Percentiles rank a stretch among this genome's conserved stretches.
phyloP scores from a whole-genome alignment of 1,140 invertebrate genomes.

The Bombus terrestris region DNA sequence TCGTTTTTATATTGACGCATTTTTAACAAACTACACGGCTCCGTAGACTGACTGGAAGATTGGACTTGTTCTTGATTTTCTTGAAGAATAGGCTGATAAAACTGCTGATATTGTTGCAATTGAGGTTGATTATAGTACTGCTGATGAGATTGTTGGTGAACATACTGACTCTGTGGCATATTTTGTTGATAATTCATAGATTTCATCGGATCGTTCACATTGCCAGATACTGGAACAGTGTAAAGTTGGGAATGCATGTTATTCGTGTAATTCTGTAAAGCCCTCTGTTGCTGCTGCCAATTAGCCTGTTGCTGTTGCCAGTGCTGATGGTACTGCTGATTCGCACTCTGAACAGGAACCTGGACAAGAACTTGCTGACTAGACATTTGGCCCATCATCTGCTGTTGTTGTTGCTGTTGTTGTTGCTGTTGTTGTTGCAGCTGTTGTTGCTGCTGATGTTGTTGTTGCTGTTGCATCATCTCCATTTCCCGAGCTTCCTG shows the following conservation, averaged over 20 bases:
- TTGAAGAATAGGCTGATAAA: not conserved
- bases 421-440: not conserved
- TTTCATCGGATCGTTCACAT: not conserved
- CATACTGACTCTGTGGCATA: not conserved
- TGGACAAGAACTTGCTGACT: not conserved
- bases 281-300: not conserved
- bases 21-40: slow-evolving; percentile 71
- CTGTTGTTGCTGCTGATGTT: not conserved
- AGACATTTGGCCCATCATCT: not conserved
- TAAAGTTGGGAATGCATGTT: not conserved
- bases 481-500: not conserved
- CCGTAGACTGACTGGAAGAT: not conserved
- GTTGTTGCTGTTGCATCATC: not conserved
- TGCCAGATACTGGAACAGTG: not conserved
- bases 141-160: slow-evolving; percentile 26
- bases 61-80: not conserved
- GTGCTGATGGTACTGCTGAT: slow-evolving; percentile 12
- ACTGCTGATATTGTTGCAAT: slow-evolving; percentile 22
- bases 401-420: not conserved
- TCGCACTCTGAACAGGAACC: not conserved
- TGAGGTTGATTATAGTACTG: slow-evolving; percentile 1
- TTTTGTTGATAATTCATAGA: not conserved
- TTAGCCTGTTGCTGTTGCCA: not conserved
- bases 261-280: not conserved
- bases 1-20: slow-evolving; percentile 67